Base-by-base conservation (phyloP, 2,797 vertebrate species). In the Sebastes minor region DNA sequence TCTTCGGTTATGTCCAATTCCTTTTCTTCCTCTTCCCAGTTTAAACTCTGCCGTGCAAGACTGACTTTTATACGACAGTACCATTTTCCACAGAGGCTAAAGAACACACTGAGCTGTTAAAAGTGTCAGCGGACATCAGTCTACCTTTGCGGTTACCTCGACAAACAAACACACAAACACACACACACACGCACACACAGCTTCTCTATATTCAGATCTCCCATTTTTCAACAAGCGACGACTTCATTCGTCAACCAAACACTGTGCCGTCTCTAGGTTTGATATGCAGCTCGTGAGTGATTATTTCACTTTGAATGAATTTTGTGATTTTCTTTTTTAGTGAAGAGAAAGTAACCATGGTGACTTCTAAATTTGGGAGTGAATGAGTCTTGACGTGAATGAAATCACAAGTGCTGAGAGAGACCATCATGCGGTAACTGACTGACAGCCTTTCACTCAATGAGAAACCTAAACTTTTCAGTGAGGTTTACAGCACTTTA, bases 21-120 rank as follows among this genome's bases (percentile, higher is more conserved):
- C 64, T 73, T 79, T 74, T 61, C 60, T 67, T 46, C 67, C 33
- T 83, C 63, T 78, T 64, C 52, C 42, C 25, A 33, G 85, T 84
- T 81, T 88, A 81, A 90, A 89, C 78, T 83, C 46, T 18, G 77
- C 71, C 28, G 60, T 76, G 89, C 90, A 82, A 46, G 35, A 74
- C 55, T 89, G 90, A 86, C 89, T 91, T 93, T 91, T 91, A 94
- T 93, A 84, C 78, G 86, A 92, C 91, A 92, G 80, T 33, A 86
- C 86, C 80, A 90, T 92, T 93, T 94, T 86, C 91, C 89, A 86
- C 71, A 66, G 68, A 56, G 78, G 67, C 88, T 84, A 76, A 87
- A 88, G 83, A 93, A 92, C 90, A 91, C 87, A 81, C 76, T 73
- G 82, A 85, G 85, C 88, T 80, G 85, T 94, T 90, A 90, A 92